phyloP scores from a whole-genome alignment of 2,888 invertebrate species.

The Drosophila rellima region DNA sequence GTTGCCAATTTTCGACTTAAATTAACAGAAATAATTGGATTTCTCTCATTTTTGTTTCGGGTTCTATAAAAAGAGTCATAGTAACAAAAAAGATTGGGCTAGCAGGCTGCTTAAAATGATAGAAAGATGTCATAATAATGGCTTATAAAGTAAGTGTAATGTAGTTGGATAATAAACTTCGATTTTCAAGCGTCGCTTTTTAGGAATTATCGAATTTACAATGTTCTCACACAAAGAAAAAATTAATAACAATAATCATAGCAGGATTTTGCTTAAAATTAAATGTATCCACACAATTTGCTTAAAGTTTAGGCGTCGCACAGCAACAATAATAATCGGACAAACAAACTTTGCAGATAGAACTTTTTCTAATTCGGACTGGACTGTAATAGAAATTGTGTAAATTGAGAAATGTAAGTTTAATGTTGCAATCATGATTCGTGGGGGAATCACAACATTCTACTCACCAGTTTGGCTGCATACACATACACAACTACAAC shows the following conservation, averaged over 20 bases:
- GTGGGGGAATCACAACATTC: slow-evolving; percentile 1
- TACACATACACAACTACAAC: slow-evolving; percentile 42
- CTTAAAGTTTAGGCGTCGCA: slow-evolving; percentile 67
- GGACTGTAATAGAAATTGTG: slow-evolving; percentile 59
- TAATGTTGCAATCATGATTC: slow-evolving; percentile 12
- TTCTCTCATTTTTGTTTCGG: slow-evolving; percentile 2
- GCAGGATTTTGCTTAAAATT: slow-evolving; percentile 55
- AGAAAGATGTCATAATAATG: slow-evolving; percentile 4
- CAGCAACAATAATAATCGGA: slow-evolving; percentile 76
- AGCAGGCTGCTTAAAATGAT: slow-evolving; percentile 2
- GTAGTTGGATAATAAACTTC: slow-evolving; percentile 11
- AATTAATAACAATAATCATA: slow-evolving; percentile 58
- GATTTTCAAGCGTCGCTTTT: slow-evolving; percentile 27
- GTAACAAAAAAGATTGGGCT: not conserved
- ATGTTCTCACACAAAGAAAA: slow-evolving; percentile 35
- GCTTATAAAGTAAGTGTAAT: slow-evolving; percentile 4
- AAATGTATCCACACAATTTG: slow-evolving; percentile 63
- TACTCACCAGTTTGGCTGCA: slow-evolving; percentile 72
- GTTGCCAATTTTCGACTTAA: slow-evolving; percentile 53
- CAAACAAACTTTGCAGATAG: slow-evolving; percentile 72
- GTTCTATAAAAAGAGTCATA: slow-evolving; percentile 22
- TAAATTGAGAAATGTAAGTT: slow-evolving; percentile 12
- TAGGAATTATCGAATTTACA: slow-evolving; percentile 41
- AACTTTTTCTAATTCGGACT: slow-evolving; percentile 68
- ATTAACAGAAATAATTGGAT: slow-evolving; percentile 32